phyloP scores from a whole-genome alignment of 2,113 vertebrate species.

The Ascaphus truei region DNA sequence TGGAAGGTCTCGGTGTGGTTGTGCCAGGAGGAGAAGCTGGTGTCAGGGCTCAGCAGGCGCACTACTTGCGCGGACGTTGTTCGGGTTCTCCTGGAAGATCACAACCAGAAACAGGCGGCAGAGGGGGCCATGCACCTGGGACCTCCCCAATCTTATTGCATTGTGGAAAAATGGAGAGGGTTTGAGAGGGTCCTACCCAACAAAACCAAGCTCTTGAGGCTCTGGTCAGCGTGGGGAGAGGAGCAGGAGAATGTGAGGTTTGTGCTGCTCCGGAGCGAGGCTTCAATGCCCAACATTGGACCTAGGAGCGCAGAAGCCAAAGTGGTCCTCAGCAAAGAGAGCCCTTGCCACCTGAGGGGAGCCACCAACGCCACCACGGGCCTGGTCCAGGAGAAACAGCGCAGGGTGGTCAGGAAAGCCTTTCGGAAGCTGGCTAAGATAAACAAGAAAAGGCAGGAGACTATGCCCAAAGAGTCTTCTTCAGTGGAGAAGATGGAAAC shows the following conservation, averaged over 20 bases:
- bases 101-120: slow-evolving; percentile 49
- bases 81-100: slow-evolving; percentile 78
- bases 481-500: slow-evolving; percentile 83
- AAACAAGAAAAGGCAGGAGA: slow-evolving; percentile 69
- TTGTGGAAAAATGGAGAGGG: slow-evolving; percentile 92
- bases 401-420: slow-evolving; percentile 84
- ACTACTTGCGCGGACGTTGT: slow-evolving; percentile 90
- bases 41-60: slow-evolving; percentile 81
- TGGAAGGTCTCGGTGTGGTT: slow-evolving; percentile 87
- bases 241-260: slow-evolving; percentile 86
- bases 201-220: slow-evolving; percentile 82
- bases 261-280: slow-evolving; percentile 79
- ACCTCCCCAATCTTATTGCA: slow-evolving; percentile 75
- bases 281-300: slow-evolving; percentile 70
- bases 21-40: slow-evolving; percentile 86
- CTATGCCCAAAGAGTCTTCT: slow-evolving; percentile 55
- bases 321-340: slow-evolving; percentile 81
- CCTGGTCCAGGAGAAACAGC: slow-evolving; percentile 76
- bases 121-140: slow-evolving; percentile 72
- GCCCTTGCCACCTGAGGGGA: slow-evolving; percentile 57
- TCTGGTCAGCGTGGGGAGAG: slow-evolving; percentile 90
- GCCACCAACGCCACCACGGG: slow-evolving; percentile 47
- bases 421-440: slow-evolving; percentile 93
- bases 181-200: slow-evolving; percentile 86
- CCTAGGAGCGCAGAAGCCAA: slow-evolving; percentile 87